Evolutionary conservation across 2,797 vertebrate species (phyloP).

Genomic region (Acrossocheilus wenchowensis): DNA sequence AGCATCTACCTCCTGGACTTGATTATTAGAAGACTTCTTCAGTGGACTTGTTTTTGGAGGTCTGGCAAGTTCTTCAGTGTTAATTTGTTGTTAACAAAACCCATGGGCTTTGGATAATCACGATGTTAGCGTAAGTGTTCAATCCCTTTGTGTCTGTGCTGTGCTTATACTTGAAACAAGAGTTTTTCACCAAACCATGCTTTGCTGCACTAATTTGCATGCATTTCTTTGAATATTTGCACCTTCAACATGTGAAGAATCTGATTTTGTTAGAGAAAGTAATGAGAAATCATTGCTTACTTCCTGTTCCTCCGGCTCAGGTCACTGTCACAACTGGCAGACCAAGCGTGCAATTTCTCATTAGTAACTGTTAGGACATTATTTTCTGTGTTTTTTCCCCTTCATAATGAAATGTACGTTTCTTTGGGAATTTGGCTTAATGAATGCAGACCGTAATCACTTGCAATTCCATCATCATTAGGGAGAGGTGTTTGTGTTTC

Average conservation of each 20-base stretch:
- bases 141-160: neutral
- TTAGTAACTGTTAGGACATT: conserved; percentile 14
- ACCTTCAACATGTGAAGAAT: conserved; percentile 6
- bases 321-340: conserved; percentile 28
- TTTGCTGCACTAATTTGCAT: neutral
- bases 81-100: conserved; percentile 11
- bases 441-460: conserved; percentile 31
- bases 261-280: conserved; percentile 13
- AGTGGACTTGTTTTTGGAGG: neutral
- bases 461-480: conserved; percentile 32
- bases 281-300: conserved; percentile 32
- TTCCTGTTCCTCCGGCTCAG: neutral
- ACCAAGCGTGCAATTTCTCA: conserved; percentile 29
- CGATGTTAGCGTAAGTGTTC: neutral
- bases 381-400: neutral
- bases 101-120: conserved; percentile 9
- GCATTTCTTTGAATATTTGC: neutral
- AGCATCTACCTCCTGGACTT: neutral
- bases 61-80: neutral
- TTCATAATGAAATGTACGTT: conserved; percentile 17
- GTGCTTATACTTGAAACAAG: neutral
- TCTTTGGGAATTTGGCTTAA: conserved; percentile 34
- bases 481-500: conserved; percentile 13
- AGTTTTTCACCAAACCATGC: neutral
- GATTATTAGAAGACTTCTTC: neutral